These are phyloP conservation scores for Eurois occulta DNA, from an alignment of 2,888 invertebrate species.

Conservation along the genomic window DNA sequence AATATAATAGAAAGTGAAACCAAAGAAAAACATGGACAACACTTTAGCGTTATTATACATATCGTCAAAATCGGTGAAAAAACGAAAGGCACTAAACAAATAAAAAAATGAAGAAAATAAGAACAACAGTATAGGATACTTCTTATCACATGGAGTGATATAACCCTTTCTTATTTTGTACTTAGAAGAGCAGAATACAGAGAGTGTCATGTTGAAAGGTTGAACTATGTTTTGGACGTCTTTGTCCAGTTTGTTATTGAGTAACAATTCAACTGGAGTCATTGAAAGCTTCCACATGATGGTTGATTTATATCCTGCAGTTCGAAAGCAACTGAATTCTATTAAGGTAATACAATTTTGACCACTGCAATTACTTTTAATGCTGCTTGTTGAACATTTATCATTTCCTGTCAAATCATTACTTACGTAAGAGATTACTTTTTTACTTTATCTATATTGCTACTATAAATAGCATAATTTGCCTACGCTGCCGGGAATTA, in stretches of 20 bases:
- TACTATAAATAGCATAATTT: neutral
- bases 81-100: neutral
- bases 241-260: neutral
- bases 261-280: neutral
- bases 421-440: neutral
- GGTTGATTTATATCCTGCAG: neutral
- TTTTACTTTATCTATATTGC: neutral
- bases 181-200: neutral
- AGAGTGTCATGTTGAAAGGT: neutral
- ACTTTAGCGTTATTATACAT: too few species aligned
- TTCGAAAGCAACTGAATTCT: neutral
- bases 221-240: neutral
- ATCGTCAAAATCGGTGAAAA: neutral
- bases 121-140: neutral
- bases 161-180: neutral
- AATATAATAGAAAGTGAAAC: neutral
- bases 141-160: neutral
- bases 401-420: neutral
- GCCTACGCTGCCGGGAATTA: neutral
- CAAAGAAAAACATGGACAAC: neutral
- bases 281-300: neutral
- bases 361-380: neutral
- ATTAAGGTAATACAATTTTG: neutral
- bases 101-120: neutral
- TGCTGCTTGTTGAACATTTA: neutral